Evolutionary conservation across 2,797 vertebrate genomes (phyloP), one percentile per base, ranked within the genome.

Genomic region (Neopelma chrysocephalum): DNA sequence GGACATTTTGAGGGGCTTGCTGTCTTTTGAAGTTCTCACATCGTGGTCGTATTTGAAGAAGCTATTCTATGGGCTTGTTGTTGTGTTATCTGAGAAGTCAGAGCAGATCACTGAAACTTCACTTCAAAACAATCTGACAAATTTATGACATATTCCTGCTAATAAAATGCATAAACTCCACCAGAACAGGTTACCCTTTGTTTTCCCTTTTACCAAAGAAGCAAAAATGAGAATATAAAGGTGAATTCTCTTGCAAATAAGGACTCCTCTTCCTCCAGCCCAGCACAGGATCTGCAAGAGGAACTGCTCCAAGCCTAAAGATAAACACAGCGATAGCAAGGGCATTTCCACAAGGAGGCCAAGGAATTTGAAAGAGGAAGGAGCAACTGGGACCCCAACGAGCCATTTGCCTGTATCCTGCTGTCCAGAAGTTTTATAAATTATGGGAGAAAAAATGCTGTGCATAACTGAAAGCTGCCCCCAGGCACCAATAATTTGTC

Each of bases 371-470:
- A 84, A 87, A 96, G 92, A 92, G 93, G 96, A 97, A 95, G 93
- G 92, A 93, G 84, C 29, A 90, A 95, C 95, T 61, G 50, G 86
- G 95, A 96, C 94, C 89, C 93, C 82, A 95, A 61, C 85, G 95
- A 97, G 90, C 92, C 81, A 90, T 97, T 96, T 95, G 50, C 87
- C 61, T 93, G 92, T 92, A 94, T 95, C 94, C 94, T 96, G 93
- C 96, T 96, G 95, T 94, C 96, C 70, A 10, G 95, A 95, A 62
- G 94, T 91, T 94, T 91, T 93, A 94, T 90, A 95, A 95, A 97
- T 97, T 95, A 95, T 88, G 80, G 92, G 40, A 88, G 73, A 17
- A 88, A 87, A 91, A 91, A 92, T 84, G 69, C 60, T 89, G 85
- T 87, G 76, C 1, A 0, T 40, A 91, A 93, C 94, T 80, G 89